Evolutionary conservation across 2,888 invertebrate genomes (phyloP).

Genomic region (Dryomyza anilis): DNA sequence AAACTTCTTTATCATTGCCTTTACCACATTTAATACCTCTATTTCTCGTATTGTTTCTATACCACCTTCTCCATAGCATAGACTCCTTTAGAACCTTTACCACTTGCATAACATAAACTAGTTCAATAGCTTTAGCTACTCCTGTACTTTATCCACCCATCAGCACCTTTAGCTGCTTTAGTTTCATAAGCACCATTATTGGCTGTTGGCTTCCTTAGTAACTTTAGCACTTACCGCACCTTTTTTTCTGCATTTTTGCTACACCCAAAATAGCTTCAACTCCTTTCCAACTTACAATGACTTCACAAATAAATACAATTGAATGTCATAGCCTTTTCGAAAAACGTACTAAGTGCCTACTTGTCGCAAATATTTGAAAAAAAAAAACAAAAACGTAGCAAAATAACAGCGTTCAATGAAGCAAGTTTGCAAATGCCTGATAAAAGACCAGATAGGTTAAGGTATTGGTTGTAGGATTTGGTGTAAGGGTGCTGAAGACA

Average conservation of each 20-base stretch:
- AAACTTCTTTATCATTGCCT: too few species aligned
- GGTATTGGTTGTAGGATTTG: background rate
- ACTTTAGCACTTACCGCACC: too few species aligned
- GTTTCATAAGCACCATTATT: too few species aligned
- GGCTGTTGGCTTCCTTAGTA: too few species aligned
- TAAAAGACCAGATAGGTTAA: background rate
- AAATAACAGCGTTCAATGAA: background rate
- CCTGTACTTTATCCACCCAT: too few species aligned
- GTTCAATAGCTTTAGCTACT: too few species aligned
- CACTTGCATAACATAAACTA: too few species aligned
- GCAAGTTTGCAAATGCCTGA: background rate
- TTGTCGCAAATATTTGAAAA: background rate
- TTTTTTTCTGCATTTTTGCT: background rate
- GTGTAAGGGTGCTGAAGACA: background rate
- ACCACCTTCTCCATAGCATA: too few species aligned
- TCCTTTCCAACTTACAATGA: background rate
- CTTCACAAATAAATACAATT: slow-evolving; percentile 15
- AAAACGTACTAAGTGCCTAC: slow-evolving; percentile 1
- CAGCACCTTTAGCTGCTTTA: too few species aligned
- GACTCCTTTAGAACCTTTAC: too few species aligned
- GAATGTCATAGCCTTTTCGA: background rate
- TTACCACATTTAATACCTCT: too few species aligned
- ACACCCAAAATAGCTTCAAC: background rate
- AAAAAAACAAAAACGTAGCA: background rate
- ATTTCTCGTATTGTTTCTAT: too few species aligned